Conservation (phyloP, 2,888 invertebrate species). For the Drosophila setosimentum region DNA sequence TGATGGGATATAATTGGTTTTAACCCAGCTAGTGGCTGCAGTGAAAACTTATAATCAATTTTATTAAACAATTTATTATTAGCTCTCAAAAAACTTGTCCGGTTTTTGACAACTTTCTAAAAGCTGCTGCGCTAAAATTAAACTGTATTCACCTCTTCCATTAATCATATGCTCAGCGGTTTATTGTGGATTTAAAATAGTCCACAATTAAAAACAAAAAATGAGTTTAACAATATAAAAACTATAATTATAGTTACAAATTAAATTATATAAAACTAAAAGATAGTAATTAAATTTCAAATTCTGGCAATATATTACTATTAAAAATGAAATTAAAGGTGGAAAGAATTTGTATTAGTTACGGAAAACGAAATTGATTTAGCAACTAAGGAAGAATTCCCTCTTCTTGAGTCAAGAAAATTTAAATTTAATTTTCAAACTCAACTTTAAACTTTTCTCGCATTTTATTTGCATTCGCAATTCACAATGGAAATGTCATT, state of each 20-base stretch:
- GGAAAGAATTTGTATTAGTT: background rate
- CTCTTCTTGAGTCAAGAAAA: no score
- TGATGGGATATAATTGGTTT: background rate
- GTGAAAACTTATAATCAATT: background rate
- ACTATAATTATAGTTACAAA: background rate
- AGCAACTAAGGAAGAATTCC: background rate
- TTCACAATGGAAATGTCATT: constrained; percentile 13
- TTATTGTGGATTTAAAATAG: background rate
- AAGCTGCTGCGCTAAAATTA: background rate
- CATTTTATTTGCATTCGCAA: constrained; percentile 5
- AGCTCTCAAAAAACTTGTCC: background rate
- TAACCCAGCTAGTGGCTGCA: background rate
- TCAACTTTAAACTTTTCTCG: background rate
- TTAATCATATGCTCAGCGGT: background rate
- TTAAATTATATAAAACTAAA: background rate
- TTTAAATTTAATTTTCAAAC: constrained; percentile 1
- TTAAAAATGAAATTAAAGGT: background rate
- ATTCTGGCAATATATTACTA: no score
- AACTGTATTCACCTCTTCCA: background rate
- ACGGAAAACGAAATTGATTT: no score
- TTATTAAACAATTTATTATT: background rate
- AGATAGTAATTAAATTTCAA: accelerated
- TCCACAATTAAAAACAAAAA: background rate
- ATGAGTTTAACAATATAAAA: background rate
- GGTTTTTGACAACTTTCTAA: background rate